A percentile compares a stretch with the other conserved stretches of the same genome.
Conservation (phyloP, 23 tunicate genomes). For the Trididemnum miniatum region DNA sequence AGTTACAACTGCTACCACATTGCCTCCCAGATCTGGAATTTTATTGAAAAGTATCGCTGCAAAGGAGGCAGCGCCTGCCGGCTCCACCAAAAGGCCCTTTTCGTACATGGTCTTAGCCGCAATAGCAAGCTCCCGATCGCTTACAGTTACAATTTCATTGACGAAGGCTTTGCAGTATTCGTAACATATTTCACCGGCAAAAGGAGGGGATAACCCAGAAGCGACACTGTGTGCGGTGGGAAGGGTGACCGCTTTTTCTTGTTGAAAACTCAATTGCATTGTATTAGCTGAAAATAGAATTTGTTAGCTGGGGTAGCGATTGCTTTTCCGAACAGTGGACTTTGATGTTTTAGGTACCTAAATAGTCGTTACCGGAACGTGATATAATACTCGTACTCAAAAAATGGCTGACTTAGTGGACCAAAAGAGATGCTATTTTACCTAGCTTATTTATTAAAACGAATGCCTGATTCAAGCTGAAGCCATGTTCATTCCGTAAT, state of each 20-base stretch:
- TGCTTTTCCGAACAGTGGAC: too few species aligned
- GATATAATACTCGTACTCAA: too few species aligned
- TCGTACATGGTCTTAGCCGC: constrained; percentile 46
- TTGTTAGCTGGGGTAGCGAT: too few species aligned
- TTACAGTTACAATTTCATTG: constrained; percentile 52
- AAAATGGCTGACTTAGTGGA: too few species aligned
- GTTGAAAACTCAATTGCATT: constrained; percentile 56
- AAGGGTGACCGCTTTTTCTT: constrained; percentile 24
- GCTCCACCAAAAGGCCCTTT: constrained; percentile 52
- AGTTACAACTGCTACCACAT: constrained; percentile 65
- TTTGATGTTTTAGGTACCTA: too few species aligned
- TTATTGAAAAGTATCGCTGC: constrained; percentile 55
- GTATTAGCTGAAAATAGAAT: constrained; percentile 66
- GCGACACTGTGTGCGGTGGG: constrained; percentile 59
- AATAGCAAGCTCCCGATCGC: constrained; percentile 34
- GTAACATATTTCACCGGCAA: constrained; percentile 56
- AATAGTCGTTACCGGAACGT: too few species aligned
- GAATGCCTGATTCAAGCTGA: too few species aligned
- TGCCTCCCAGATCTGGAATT: constrained; percentile 56
- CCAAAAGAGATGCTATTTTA: too few species aligned
- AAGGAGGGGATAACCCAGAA: constrained; percentile 72
- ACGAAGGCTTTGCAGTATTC: constrained; percentile 33
- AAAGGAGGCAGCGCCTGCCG: constrained; percentile 75
- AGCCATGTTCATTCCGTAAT: too few species aligned
- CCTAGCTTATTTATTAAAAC: too few species aligned